Evolutionary conservation across 2,797 vertebrate species (phyloP).

Genomic region (Micromesistius poutassou): DNA sequence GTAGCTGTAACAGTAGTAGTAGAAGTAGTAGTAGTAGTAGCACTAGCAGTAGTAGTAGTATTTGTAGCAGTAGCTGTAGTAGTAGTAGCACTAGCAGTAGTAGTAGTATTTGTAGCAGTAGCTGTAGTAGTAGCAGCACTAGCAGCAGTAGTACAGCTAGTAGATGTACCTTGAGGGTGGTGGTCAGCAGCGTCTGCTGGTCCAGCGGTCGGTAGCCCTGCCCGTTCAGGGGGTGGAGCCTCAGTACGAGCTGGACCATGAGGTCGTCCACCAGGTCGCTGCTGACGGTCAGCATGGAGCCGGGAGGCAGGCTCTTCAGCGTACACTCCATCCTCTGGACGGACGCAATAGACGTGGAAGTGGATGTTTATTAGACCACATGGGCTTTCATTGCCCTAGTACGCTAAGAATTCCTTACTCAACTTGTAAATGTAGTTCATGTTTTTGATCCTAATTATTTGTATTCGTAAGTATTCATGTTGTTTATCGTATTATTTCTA

Average conservation of each 20-base stretch:
- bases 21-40: too few relatives aligned
- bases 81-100: too few relatives aligned
- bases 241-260: not conserved
- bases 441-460: too few relatives aligned
- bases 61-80: too few relatives aligned
- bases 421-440: not conserved
- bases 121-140: too few relatives aligned
- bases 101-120: too few relatives aligned
- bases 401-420: not conserved
- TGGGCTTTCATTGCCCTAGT: not conserved
- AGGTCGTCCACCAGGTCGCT: not conserved
- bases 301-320: not conserved
- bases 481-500: not conserved
- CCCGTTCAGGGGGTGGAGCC: not conserved
- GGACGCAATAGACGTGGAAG: not conserved
- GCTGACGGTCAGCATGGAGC: not conserved
- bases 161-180: not conserved
- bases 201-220: too few relatives aligned
- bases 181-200: too few relatives aligned
- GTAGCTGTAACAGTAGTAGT: too few relatives aligned
- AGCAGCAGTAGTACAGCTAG: not conserved
- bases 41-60: too few relatives aligned
- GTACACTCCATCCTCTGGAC: not conserved
- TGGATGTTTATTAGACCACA: not conserved
- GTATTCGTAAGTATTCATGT: not conserved